Evolutionary conservation across 2,888 invertebrate genomes (phyloP).

Genomic region (Stenotaenia linearis): DNA sequence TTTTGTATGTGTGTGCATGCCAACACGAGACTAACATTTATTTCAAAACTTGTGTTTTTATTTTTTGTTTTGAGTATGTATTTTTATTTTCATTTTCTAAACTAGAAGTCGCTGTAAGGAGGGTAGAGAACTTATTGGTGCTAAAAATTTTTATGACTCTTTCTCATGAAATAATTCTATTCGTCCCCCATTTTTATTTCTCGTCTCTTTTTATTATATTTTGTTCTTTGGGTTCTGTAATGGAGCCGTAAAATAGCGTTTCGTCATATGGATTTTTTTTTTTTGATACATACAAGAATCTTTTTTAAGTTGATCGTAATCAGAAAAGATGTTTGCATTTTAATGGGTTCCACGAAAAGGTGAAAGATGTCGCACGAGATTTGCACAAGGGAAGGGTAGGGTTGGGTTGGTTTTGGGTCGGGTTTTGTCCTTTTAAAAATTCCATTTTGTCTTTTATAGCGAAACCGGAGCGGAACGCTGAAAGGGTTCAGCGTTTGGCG

Average conservation of each 20-base stretch:
- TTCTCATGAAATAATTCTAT: conserved; percentile 26
- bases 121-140: neutral
- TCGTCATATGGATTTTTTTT: conserved; percentile 21
- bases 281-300: conserved; percentile 17
- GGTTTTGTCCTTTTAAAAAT: conserved; percentile 24
- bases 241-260: conserved; percentile 21
- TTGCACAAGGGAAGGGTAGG: conserved; percentile 16
- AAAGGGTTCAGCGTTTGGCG: conserved; percentile 17
- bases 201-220: conserved; percentile 26
- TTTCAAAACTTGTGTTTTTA: conserved; percentile 11
- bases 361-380: conserved; percentile 23
- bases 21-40: neutral
- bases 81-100: neutral
- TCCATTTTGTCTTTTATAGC: conserved; percentile 26
- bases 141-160: conserved; percentile 17
- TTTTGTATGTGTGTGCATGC: conserved; percentile 12
- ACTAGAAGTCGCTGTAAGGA: neutral
- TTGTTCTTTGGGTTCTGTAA: conserved; percentile 26
- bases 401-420: neutral
- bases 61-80: neutral
- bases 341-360: conserved; percentile 26
- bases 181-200: conserved; percentile 24
- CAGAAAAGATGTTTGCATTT: conserved; percentile 22
- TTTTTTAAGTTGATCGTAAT: conserved; percentile 17
- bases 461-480: conserved; percentile 23